Evolutionary conservation across 2,797 vertebrate genomes (phyloP), one percentile per base, ranked within the genome.

Genomic region (Enteromius unitaeniatus): DNA sequence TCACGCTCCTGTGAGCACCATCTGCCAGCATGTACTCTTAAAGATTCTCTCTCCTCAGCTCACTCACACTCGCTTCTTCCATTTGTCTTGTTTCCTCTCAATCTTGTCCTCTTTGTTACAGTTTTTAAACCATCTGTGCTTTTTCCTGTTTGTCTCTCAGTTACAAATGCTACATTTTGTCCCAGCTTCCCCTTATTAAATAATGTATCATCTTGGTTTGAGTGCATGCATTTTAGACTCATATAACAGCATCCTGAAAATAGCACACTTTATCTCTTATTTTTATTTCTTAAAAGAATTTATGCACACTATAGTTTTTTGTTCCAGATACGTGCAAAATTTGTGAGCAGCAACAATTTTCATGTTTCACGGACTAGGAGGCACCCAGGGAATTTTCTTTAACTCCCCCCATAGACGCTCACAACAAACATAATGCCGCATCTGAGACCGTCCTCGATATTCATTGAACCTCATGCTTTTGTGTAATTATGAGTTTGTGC

Each of bases 1-100:
- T 93, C 93, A 94, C 84, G 91, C 92, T 94, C 92, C 92, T 88
- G 89, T 92, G 93, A 93, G 89, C 93, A 94, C 94, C 94, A 95
- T 95, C 94, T 95, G 94, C 94, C 91, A 93, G 91, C 90, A 87
- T 58, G 79, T 87, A 90, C 92, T 91, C 93, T 93, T 91, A 90
- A 86, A 92, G 91, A 89, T 88, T 86, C 89, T 89, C 89, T 92
- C 89, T 89, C 85, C 89, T 92, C 87, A 78, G 82, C 87, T 90
- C 87, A 89, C 89, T 85, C 74, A 77, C 86, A 74, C 86, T 88
- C 37, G 65, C 85, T 83, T 83, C 79, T 84, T 81, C 81, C 85
- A 86, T 86, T 88, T 84, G 81, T 87, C 77, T 87, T 88, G 90
- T 89, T 90, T 87, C 88, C 85, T 91, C 89, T 82, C 67, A 80